A percentile compares a stretch with the other conserved stretches of the same genome.
Conservation (phyloP, 2,888 invertebrate species). For the Xestia ashworthii region DNA sequence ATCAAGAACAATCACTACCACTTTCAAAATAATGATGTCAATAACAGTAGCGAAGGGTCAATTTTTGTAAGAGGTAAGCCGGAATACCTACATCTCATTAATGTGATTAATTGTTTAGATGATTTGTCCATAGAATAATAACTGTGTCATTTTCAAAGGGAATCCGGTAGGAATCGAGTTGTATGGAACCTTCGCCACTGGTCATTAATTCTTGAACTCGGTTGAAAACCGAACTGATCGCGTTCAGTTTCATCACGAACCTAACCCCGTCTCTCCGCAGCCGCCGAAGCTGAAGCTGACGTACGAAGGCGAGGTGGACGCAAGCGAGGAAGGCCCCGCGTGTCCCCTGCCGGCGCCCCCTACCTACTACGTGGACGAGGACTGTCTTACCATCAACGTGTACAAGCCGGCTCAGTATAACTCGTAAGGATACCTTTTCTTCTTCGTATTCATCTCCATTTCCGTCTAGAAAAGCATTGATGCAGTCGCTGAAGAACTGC, state of each 20-base stretch:
- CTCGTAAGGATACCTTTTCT: background rate
- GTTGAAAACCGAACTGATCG: background rate
- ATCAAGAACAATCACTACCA: background rate
- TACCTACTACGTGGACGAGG: constrained; percentile 86
- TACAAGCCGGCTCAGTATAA: constrained; percentile 79
- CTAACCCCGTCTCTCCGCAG: constrained; percentile 24
- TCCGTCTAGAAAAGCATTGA: background rate
- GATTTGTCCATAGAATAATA: too few species aligned
- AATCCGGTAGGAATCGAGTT: too few species aligned
- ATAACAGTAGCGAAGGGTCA: too few species aligned
- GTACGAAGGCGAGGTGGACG: constrained; percentile 88
- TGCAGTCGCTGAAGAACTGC: background rate
- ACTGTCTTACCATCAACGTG: constrained; percentile 92
- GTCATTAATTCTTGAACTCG: background rate
- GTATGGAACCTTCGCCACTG: too few species aligned
- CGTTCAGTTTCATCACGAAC: background rate
- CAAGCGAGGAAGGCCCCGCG: constrained; percentile 90
- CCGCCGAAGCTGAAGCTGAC: constrained; percentile 59
- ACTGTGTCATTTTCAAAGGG: too few species aligned
- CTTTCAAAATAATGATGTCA: background rate
- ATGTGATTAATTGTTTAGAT: too few species aligned
- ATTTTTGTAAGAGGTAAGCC: too few species aligned
- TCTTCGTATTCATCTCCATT: background rate
- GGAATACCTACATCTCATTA: too few species aligned
- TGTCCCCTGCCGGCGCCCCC: constrained; percentile 86